Conservation (phyloP, 2,888 invertebrate species). For the Aporophyla lueneburgensis region DNA sequence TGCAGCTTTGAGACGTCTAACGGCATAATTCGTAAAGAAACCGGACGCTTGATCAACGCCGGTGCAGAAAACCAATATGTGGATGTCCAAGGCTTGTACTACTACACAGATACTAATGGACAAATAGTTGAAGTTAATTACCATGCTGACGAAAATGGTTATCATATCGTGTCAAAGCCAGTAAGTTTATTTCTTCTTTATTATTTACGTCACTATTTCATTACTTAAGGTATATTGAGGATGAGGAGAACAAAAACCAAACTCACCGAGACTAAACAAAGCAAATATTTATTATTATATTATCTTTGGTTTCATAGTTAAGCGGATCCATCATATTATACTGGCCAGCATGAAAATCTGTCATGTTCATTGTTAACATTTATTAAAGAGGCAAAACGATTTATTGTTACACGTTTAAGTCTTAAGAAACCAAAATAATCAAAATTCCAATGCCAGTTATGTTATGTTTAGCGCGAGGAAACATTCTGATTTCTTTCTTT, state of each 20-base stretch:
- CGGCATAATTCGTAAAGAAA: conserved; percentile 92
- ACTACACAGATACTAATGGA: conserved; percentile 73
- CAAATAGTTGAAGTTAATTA: conserved; percentile 64
- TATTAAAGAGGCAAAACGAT: background rate
- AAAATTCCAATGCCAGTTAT: background rate
- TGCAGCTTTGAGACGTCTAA: conserved; percentile 92
- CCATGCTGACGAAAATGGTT: conserved; percentile 56
- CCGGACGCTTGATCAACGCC: conserved; percentile 86
- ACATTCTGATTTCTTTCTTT: background rate
- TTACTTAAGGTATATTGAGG: background rate
- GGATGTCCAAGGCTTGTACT: conserved; percentile 71
- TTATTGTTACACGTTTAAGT: no score
- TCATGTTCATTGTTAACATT: background rate
- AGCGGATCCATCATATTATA: background rate
- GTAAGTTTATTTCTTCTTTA: conserved; percentile 16
- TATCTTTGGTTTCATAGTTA: background rate
- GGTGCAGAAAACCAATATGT: conserved; percentile 71
- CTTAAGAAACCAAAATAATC: background rate
- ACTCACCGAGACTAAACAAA: background rate
- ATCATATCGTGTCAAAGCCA: background rate
- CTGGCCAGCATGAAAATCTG: background rate
- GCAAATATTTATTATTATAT: background rate
- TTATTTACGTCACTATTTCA: background rate
- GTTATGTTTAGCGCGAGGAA: background rate
- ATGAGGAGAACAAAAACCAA: no score